Percentiles rank a stretch among this genome's conserved stretches.
Conservation (phyloP, 1,140 invertebrate species). For the Trichonephila clavata region DNA sequence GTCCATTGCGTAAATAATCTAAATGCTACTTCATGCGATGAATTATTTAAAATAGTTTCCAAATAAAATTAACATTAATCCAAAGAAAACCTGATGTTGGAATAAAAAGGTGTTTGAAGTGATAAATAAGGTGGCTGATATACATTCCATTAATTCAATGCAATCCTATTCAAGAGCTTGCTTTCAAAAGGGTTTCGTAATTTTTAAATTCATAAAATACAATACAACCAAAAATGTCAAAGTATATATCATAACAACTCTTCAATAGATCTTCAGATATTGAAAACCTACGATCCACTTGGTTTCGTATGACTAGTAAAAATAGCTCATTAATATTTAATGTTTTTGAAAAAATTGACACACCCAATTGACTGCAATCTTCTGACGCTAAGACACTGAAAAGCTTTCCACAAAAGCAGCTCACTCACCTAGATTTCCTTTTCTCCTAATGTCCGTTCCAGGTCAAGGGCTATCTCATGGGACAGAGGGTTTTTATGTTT, state of each 20-base stretch:
- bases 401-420: background rate
- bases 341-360: background rate
- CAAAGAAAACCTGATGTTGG: background rate
- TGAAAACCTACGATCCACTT: background rate
- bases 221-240: background rate
- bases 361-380: background rate
- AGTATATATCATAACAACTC: background rate
- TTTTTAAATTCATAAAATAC: background rate
- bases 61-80: background rate
- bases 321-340: constrained; percentile 23
- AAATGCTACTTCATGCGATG: background rate
- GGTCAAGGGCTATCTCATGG: constrained; percentile 8
- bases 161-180: background rate
- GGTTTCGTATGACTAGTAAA: background rate
- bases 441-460: background rate
- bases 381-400: background rate
- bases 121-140: background rate
- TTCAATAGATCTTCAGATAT: constrained; percentile 2
- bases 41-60: background rate
- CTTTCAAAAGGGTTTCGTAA: background rate
- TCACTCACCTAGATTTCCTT: background rate
- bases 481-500: background rate
- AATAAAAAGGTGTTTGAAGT: background rate
- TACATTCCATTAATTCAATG: background rate
- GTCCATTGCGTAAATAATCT: background rate